Evolutionary conservation across 1,140 invertebrate species (phyloP).

Genomic region (Temnothorax curvispinosus): DNA sequence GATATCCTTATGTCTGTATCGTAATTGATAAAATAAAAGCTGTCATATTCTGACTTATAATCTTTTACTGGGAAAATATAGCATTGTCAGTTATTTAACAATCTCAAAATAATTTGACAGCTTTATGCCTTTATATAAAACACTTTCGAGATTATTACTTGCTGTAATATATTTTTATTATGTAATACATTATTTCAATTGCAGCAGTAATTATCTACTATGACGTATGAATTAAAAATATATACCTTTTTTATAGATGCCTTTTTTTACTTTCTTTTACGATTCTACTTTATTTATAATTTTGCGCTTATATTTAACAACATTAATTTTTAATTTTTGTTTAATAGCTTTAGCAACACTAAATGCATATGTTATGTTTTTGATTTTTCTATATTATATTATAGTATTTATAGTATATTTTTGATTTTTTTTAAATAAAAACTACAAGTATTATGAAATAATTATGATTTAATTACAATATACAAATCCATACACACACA

Average conservation of each 20-base stretch:
- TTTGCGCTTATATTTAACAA: not conserved
- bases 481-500: not conserved
- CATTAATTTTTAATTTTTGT: not conserved
- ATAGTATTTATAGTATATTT: too few relatives aligned
- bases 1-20: not conserved
- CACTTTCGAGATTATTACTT: too few relatives aligned
- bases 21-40: not conserved
- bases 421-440: not conserved
- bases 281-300: too few relatives aligned
- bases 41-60: not conserved
- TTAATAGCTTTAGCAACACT: not conserved
- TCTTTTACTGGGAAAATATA: too few relatives aligned
- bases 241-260: not conserved
- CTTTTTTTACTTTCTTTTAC: not conserved
- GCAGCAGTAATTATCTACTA: too few relatives aligned
- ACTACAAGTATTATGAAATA: not conserved
- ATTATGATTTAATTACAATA: not conserved
- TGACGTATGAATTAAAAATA: not conserved
- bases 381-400: not conserved
- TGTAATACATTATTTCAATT: too few relatives aligned
- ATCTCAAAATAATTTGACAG: too few relatives aligned
- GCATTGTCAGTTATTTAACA: too few relatives aligned
- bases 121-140: too few relatives aligned
- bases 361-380: not conserved
- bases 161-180: too few relatives aligned